These are phyloP conservation scores for Drepana falcataria DNA, from an alignment of 2,888 invertebrate species.

Conservation along the genomic window DNA sequence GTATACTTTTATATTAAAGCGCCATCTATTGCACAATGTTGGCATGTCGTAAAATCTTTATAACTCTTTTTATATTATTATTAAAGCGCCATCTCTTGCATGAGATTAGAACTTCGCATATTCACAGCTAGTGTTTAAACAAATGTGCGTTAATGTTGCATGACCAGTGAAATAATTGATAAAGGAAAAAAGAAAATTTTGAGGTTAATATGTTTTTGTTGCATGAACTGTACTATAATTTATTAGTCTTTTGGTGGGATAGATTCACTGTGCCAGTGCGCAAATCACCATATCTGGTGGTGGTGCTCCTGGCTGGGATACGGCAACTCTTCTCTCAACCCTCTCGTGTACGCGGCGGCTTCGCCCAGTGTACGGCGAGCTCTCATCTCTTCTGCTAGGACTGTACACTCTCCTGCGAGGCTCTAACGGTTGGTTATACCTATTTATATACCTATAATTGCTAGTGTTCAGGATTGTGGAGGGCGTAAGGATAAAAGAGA, in stretches of 20 bases:
- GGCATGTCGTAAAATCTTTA: background rate
- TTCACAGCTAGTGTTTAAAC: background rate
- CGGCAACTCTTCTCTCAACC: slow-evolving; percentile 83
- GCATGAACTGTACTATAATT: too few relatives aligned
- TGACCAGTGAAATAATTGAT: background rate
- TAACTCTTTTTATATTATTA: background rate
- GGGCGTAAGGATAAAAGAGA: too few relatives aligned
- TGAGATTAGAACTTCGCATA: background rate
- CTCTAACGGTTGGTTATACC: slow-evolving; percentile 9
- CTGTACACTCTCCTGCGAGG: slow-evolving; percentile 13
- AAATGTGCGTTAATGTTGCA: background rate
- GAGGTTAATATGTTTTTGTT: too few relatives aligned
- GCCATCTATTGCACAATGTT: background rate
- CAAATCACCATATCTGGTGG: slow-evolving; percentile 74
- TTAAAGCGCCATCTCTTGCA: background rate
- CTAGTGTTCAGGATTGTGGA: too few relatives aligned
- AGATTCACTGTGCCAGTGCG: slow-evolving; percentile 74
- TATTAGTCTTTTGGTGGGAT: too few relatives aligned
- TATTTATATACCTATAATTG: background rate
- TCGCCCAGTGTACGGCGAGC: slow-evolving; percentile 56
- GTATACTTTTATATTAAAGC: background rate
- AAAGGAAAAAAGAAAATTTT: too few relatives aligned
- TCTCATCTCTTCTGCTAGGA: slow-evolving; percentile 23
- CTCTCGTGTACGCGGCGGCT: slow-evolving; percentile 82
- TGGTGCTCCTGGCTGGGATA: slow-evolving; percentile 85